These are phyloP conservation scores for Caenorhabditis sp. DNA, from an alignment of 2,888 invertebrate genomes.

Conservation along the genomic window DNA sequence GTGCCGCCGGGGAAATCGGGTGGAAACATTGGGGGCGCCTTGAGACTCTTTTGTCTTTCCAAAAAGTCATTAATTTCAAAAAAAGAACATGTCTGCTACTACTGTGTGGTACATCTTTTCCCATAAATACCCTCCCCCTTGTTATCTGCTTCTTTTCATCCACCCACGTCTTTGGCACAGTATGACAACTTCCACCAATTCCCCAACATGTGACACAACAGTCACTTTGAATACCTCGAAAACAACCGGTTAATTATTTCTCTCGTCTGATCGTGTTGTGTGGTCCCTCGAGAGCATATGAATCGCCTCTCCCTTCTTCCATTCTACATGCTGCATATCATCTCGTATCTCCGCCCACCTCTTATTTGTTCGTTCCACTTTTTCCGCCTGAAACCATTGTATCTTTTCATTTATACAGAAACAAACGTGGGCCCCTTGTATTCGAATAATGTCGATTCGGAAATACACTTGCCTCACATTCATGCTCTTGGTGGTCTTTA, in stretches of 20 bases:
- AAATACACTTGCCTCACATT: constrained; percentile 15
- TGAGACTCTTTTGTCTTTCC: constrained; percentile 7
- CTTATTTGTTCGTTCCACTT: neutral
- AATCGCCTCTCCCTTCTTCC: constrained; percentile 16
- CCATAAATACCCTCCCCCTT: neutral
- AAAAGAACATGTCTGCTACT: constrained; percentile 15
- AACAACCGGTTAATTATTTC: constrained; percentile 35
- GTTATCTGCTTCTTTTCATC: neutral
- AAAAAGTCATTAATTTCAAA: constrained; percentile 18
- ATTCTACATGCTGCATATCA: neutral
- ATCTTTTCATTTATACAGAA: constrained; percentile 10
- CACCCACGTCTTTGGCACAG: constrained; percentile 4
- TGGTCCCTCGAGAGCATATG: constrained; percentile 44
- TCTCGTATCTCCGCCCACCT: neutral
- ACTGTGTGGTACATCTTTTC: neutral
- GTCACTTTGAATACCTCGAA: neutral
- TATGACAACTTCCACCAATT: neutral
- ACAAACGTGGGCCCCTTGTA: constrained; percentile 60
- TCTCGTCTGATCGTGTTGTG: constrained; percentile 4
- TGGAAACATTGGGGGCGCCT: constrained; percentile 4
- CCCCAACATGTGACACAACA: neutral
- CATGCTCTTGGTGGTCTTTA: neutral
- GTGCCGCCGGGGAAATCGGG: neutral
- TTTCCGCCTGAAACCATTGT: neutral
- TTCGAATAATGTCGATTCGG: constrained; percentile 17